These are phyloP conservation scores for Cecropterus lyciades DNA, from an alignment of 1,140 invertebrate genomes.

Conservation along the genomic window DNA sequence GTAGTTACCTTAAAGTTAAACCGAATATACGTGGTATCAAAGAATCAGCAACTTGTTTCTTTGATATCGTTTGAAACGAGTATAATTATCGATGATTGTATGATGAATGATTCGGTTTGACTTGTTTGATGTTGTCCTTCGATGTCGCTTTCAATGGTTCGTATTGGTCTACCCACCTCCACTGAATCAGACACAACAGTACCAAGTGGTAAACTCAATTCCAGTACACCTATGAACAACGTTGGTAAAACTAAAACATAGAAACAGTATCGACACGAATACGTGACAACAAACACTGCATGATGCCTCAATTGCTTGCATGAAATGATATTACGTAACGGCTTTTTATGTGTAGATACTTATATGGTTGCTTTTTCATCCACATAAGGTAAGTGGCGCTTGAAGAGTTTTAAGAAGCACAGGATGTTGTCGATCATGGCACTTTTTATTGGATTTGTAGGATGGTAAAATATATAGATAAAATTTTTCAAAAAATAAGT, in stretches of 20 bases:
- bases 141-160: constrained; percentile 82
- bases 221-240: constrained; percentile 52
- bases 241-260: constrained; percentile 49
- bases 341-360: constrained; percentile 81
- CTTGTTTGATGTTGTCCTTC: constrained; percentile 79
- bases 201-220: constrained; percentile 47
- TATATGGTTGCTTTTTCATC: constrained; percentile 41
- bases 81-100: constrained; percentile 10
- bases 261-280: constrained; percentile 45
- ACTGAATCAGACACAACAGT: constrained; percentile 65
- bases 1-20: constrained; percentile 70
- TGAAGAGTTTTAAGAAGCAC: constrained; percentile 22
- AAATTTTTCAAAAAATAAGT: not conserved
- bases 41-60: constrained; percentile 24
- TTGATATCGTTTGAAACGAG: constrained; percentile 30
- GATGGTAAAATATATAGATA: not conserved
- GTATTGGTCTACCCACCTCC: constrained; percentile 76
- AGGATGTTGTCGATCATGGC: constrained; percentile 23
- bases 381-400: constrained; percentile 54
- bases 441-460: constrained; percentile 14
- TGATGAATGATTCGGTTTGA: constrained; percentile 57
- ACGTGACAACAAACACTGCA: constrained; percentile 71
- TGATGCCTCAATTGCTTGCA: constrained; percentile 74
- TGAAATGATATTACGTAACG: constrained; percentile 67
- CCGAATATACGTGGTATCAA: constrained; percentile 46